These are phyloP conservation scores for Aromia moschata DNA, from an alignment of 2,888 invertebrate species.

Conservation along the genomic window DNA sequence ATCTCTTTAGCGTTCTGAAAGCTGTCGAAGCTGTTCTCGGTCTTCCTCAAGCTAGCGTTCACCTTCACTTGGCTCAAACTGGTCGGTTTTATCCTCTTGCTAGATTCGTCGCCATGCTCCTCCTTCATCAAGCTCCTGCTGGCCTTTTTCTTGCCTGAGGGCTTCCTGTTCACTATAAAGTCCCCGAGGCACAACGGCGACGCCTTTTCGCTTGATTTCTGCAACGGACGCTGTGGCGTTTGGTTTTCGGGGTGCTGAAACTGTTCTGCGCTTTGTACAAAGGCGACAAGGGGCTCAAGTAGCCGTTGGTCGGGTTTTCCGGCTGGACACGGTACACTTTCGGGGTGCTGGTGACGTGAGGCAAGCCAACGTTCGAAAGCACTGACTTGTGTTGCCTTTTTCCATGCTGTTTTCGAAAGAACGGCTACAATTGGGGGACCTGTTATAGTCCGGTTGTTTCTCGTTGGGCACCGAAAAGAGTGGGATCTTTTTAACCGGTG, in stretches of 20 bases:
- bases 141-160: constrained; percentile 50
- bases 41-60: constrained; percentile 41
- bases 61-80: constrained; percentile 50
- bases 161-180: constrained; percentile 52
- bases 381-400: neutral
- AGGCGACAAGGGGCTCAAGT: constrained; percentile 54
- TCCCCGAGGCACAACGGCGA: constrained; percentile 57
- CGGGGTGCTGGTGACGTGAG: constrained; percentile 42
- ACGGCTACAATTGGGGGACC: constrained; percentile 2
- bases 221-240: constrained; percentile 20
- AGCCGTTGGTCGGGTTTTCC: constrained; percentile 29
- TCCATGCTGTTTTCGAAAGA: neutral
- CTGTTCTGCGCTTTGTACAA: constrained; percentile 44
- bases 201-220: constrained; percentile 23
- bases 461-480: too few species aligned
- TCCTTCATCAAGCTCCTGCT: neutral
- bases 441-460: neutral
- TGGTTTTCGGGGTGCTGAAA: constrained; percentile 42
- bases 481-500: neutral
- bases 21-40: constrained; percentile 54
- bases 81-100: constrained; percentile 67
- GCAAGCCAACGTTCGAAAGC: neutral
- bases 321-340: constrained; percentile 33
- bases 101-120: constrained; percentile 29
- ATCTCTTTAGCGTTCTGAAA: constrained; percentile 40